Conservation (phyloP, 2,888 invertebrate species). For the Escarpia spicata region DNA sequence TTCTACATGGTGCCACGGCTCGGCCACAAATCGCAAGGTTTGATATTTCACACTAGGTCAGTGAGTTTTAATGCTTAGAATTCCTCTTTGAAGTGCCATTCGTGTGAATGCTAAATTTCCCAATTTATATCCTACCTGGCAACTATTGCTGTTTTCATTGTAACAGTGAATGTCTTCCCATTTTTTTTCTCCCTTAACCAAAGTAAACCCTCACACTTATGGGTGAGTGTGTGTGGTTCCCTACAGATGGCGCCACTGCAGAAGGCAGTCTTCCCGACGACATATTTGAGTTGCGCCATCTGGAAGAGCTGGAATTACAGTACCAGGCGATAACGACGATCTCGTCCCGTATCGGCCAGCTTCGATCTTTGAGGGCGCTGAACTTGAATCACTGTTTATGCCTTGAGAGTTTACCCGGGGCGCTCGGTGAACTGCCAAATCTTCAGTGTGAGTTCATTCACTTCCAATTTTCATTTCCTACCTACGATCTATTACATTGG, state of each 20-base stretch:
- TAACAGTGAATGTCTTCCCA: too few relatives aligned
- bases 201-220: not conserved
- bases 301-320: not conserved
- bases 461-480: not conserved
- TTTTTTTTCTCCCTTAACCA: too few relatives aligned
- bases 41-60: not conserved
- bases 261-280: not conserved
- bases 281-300: not conserved
- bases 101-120: too few relatives aligned
- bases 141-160: too few relatives aligned
- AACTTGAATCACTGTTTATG: not conserved
- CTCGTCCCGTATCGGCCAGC: not conserved
- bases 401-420: not conserved
- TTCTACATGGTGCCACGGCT: conserved; percentile 20
- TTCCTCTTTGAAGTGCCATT: too few relatives aligned
- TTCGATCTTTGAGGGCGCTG: not conserved
- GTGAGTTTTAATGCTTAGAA: too few relatives aligned
- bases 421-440: not conserved
- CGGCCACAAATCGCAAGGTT: conserved; percentile 3
- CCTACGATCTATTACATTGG: too few relatives aligned
- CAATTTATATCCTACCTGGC: too few relatives aligned
- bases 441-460: not conserved
- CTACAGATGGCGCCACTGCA: not conserved
- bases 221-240: not conserved
- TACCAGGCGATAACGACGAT: not conserved